These are phyloP conservation scores for Brachionichthys hirsutus DNA, from an alignment of 2,113 vertebrate genomes.

Conservation along the genomic window DNA sequence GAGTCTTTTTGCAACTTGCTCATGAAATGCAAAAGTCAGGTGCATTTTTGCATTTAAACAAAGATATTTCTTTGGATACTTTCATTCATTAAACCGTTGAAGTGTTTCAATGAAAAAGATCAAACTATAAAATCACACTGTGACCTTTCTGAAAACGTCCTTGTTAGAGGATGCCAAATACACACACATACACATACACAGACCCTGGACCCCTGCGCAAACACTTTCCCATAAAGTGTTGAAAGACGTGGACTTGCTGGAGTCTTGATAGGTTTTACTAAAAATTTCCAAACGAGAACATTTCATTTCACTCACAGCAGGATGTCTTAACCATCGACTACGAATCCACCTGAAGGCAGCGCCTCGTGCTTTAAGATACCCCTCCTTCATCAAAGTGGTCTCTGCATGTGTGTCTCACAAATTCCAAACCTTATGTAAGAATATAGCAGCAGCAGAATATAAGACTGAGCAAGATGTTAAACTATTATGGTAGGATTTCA, in stretches of 20 bases:
- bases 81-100: no score
- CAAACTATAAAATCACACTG: no score
- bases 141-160: no score
- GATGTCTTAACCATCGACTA: not conserved
- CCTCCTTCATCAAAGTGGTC: no score
- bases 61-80: no score
- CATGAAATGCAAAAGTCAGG: no score
- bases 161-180: not conserved
- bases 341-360: no score
- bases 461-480: not conserved
- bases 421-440: constrained; percentile 7
- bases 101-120: no score
- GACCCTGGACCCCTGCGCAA: not conserved
- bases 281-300: not conserved
- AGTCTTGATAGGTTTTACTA: not conserved
- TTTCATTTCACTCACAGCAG: not conserved
- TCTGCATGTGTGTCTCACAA: not conserved
- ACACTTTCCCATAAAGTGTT: not conserved
- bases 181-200: not conserved
- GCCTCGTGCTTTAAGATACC: not conserved
- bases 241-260: not conserved
- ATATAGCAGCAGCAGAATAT: constrained; percentile 15
- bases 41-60: no score
- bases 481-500: not conserved
- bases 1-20: no score